Percentiles rank a stretch among this genome's conserved stretches.
phyloP scores from a whole-genome alignment of 2,888 invertebrate species.

The Eupithecia centaureata region DNA sequence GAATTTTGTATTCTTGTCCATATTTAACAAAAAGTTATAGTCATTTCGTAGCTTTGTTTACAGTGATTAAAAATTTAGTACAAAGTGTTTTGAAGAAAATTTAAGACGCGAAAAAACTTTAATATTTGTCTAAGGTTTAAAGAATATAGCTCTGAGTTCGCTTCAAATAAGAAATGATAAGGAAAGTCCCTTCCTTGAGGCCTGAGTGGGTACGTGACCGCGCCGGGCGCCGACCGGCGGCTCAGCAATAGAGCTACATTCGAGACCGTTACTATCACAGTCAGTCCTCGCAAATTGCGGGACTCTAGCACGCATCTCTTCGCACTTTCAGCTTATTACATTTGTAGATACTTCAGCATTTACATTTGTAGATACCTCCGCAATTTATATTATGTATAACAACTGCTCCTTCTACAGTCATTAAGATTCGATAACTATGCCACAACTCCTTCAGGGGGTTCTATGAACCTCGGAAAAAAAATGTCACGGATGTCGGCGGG shows the following conservation, averaged over 20 bases:
- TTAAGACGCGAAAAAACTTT: not conserved
- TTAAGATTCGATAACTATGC: not conserved
- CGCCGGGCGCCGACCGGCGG: constrained; percentile 1
- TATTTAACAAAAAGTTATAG: constrained; percentile 1
- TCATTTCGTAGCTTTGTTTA: constrained; percentile 3
- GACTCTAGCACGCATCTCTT: not conserved
- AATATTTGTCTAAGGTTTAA: not conserved
- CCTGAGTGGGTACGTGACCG: constrained; percentile 15
- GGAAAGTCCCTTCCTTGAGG: constrained; percentile 3
- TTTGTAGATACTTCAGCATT: no score
- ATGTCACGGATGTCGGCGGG: no score
- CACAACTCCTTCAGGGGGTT: not conserved
- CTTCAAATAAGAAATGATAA: constrained; percentile 9
- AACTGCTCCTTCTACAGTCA: not conserved
- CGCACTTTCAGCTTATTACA: not conserved
- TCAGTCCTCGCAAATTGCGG: not conserved
- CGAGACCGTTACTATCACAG: not conserved
- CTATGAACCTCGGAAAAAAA: no score
- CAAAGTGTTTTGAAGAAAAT: not conserved
- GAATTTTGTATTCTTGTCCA: constrained; percentile 8
- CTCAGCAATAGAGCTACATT: constrained; percentile 1
- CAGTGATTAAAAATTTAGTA: not conserved
- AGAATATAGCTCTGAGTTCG: not conserved
- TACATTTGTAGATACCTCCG: no score
- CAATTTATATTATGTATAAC: not conserved